phyloP scores from a whole-genome alignment of 2,113 vertebrate genomes.

The Oncorhynchus keta region DNA sequence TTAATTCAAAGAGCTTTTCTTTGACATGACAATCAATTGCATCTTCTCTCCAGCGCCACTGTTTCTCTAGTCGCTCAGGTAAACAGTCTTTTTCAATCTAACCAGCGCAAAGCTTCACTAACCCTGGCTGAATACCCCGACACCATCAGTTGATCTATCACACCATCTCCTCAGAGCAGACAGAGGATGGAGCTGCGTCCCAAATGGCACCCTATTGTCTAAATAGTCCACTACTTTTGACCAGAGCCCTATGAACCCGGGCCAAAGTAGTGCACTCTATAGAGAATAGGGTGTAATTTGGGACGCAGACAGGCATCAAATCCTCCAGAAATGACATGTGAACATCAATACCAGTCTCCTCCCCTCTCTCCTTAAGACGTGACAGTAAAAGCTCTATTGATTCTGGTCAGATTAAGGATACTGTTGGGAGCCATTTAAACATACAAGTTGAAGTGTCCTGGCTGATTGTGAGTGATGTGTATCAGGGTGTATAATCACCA shows the following conservation, averaged over 20 bases:
- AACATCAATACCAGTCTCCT: conserved; percentile 70
- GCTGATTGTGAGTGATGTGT: conserved; percentile 62
- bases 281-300: no score
- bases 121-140: conserved; percentile 53
- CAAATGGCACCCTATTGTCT: no score
- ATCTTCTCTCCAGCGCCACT: conserved; percentile 38
- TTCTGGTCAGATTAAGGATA: conserved; percentile 74
- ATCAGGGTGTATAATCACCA: conserved; percentile 50
- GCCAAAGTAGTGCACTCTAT: no score
- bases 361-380: conserved; percentile 54
- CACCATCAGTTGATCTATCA: conserved; percentile 53
- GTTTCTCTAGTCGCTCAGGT: not conserved
- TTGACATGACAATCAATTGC: conserved; percentile 47
- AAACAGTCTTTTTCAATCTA: conserved; percentile 32
- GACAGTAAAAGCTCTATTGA: conserved; percentile 78
- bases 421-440: conserved; percentile 78
- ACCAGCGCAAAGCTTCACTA: conserved; percentile 34
- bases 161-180: conserved; percentile 49
- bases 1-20: conserved; percentile 55
- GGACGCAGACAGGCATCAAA: conserved; percentile 48
- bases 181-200: conserved; percentile 19
- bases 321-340: conserved; percentile 68
- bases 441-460: conserved; percentile 66
- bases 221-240: no score
- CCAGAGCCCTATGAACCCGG: no score